These are phyloP conservation scores for Leuciscus waleckii DNA, from an alignment of 2,797 vertebrate species.

Conservation along the genomic window DNA sequence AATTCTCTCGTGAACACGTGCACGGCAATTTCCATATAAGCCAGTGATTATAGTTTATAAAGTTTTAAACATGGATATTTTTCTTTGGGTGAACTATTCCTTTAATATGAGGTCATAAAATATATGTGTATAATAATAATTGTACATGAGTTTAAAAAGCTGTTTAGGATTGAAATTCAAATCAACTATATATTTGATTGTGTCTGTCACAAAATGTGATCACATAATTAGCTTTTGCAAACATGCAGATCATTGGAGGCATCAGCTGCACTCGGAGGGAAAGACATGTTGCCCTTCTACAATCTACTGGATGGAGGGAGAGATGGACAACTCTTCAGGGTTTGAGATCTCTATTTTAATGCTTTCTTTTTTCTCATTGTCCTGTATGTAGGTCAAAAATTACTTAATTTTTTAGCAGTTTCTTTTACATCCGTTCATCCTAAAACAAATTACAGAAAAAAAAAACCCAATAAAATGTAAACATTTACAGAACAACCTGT, in stretches of 20 bases:
- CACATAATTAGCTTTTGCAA: not conserved
- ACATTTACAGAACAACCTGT: not conserved
- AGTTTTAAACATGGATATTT: not conserved
- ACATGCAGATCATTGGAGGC: slow-evolving; percentile 85
- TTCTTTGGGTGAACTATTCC: not conserved
- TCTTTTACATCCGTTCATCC: not conserved
- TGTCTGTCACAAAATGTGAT: not conserved
- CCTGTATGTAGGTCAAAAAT: not conserved
- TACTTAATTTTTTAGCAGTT: not conserved
- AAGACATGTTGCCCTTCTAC: slow-evolving; percentile 88
- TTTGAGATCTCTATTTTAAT: slow-evolving; percentile 66
- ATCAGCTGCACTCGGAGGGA: slow-evolving; percentile 84
- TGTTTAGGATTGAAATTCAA: not conserved
- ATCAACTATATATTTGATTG: not conserved
- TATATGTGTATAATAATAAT: not conserved
- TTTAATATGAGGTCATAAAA: not conserved
- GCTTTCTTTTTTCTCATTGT: not conserved
- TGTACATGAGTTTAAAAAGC: not conserved
- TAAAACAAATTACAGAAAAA: not conserved
- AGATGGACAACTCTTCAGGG: slow-evolving; percentile 88
- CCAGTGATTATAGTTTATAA: not conserved
- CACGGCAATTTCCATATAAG: not conserved
- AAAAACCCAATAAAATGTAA: not conserved
- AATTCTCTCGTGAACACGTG: no score
- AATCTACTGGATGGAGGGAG: slow-evolving; percentile 86